phyloP scores from a whole-genome alignment of 2,888 invertebrate species.

The Protodeltote pygarga region DNA sequence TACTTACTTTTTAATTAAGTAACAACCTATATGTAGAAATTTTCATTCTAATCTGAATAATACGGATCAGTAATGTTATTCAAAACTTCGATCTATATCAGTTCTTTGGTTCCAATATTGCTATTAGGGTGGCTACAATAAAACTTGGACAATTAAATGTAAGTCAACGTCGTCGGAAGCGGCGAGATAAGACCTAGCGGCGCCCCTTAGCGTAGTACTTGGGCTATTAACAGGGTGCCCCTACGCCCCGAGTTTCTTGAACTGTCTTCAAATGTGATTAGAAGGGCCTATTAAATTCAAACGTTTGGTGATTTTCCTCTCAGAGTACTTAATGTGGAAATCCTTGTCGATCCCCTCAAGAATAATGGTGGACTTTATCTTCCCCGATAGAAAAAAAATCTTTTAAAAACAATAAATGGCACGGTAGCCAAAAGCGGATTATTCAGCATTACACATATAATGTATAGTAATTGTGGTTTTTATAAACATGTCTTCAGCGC shows the following conservation, averaged over 20 bases:
- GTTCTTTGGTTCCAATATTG: slow-evolving; percentile 72
- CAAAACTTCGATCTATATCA: slow-evolving; percentile 64
- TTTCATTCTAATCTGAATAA: slow-evolving; percentile 43
- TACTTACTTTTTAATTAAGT: slow-evolving; percentile 30
- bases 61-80: slow-evolving; percentile 61
- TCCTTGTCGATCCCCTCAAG: slow-evolving; percentile 36
- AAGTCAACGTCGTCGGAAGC: slow-evolving; percentile 75
- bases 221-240: slow-evolving; percentile 78
- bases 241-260: slow-evolving; percentile 60
- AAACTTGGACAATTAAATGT: slow-evolving; percentile 85
- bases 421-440: neutral
- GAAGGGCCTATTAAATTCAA: slow-evolving; percentile 65
- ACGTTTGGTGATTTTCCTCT: slow-evolving; percentile 48
- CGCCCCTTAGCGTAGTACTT: slow-evolving; percentile 74
- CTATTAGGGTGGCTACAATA: slow-evolving; percentile 79
- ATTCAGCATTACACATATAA: no score
- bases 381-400: slow-evolving; percentile 35
- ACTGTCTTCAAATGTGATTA: slow-evolving; percentile 67
- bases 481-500: no score
- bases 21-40: slow-evolving; percentile 26
- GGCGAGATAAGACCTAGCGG: slow-evolving; percentile 79
- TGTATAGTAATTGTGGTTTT: no score
- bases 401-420: slow-evolving; percentile 44
- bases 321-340: slow-evolving; percentile 48
- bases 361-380: slow-evolving; percentile 45